Evolutionary conservation across 2,888 invertebrate species (phyloP).

Genomic region (Ophioninae sp.): DNA sequence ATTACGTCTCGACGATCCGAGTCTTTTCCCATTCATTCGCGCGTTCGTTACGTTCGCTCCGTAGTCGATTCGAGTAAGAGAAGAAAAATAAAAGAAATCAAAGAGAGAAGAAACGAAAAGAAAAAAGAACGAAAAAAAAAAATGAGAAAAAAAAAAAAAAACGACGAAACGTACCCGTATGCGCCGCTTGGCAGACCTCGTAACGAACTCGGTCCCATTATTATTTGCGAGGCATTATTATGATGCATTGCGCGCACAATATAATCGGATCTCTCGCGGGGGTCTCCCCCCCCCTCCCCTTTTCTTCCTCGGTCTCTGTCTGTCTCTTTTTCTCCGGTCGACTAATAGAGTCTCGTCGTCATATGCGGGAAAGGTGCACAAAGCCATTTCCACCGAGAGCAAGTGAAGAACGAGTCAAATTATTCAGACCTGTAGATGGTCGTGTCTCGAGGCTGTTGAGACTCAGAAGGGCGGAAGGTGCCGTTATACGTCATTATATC

Average conservation of each 20-base stretch:
- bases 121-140: neutral
- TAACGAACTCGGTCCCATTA: slow-evolving; percentile 58
- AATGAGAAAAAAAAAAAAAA: slow-evolving; percentile 6
- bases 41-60: neutral
- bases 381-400: slow-evolving; percentile 40
- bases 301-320: too few relatives aligned
- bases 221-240: slow-evolving; percentile 25
- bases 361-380: slow-evolving; percentile 48
- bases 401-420: slow-evolving; percentile 44
- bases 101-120: neutral
- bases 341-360: slow-evolving; percentile 45
- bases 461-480: neutral
- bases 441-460: neutral
- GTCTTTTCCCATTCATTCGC: slow-evolving; percentile 44
- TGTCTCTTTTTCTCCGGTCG: slow-evolving; percentile 34
- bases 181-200: slow-evolving; percentile 22
- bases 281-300: slow-evolving; percentile 30
- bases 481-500: too few relatives aligned
- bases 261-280: slow-evolving; percentile 50
- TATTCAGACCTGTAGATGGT: neutral
- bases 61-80: slow-evolving; percentile 1
- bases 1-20: slow-evolving; percentile 34
- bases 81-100: neutral
- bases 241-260: slow-evolving; percentile 39
- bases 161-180: slow-evolving; percentile 33